Conservation (phyloP, 2,797 vertebrate species). For the Okamejei kenojei region DNA sequence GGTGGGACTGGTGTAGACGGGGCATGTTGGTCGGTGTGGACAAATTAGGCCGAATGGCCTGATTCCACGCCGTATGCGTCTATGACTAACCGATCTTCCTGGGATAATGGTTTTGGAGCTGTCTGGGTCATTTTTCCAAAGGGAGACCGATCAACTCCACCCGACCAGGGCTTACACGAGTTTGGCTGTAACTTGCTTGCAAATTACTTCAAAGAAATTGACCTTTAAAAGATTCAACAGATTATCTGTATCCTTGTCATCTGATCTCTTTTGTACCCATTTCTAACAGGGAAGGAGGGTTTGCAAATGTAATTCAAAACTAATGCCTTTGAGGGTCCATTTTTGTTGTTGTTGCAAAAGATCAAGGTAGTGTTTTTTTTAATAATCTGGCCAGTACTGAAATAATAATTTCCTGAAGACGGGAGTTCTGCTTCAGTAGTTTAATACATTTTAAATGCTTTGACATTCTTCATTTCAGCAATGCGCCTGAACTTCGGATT, state of each 20-base stretch:
- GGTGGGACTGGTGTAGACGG: too few species aligned
- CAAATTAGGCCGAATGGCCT: too few species aligned
- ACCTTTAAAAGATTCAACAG: constrained; percentile 37
- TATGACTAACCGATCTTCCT: too few species aligned
- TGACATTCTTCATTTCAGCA: neutral
- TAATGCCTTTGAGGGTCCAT: neutral
- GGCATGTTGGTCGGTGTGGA: too few species aligned
- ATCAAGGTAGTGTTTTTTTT: constrained; percentile 15
- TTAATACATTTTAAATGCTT: constrained; percentile 1
- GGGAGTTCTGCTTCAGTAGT: neutral
- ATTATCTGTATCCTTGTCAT: constrained; percentile 36
- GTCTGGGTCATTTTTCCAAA: neutral
- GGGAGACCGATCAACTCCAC: constrained; percentile 13
- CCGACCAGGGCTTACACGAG: neutral
- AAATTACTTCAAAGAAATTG: constrained; percentile 35
- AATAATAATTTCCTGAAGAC: neutral
- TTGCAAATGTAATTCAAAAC: constrained; percentile 31
- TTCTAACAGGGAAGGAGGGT: constrained; percentile 20
- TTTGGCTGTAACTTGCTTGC: constrained; percentile 7
- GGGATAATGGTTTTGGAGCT: too few species aligned
- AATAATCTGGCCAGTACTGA: neutral
- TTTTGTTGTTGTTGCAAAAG: neutral
- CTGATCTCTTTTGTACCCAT: constrained; percentile 36
- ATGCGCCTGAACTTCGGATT: neutral
- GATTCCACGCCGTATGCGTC: too few species aligned